These are phyloP conservation scores for Saccostrea glomerata DNA, from an alignment of 1,140 invertebrate genomes.

Conservation along the genomic window DNA sequence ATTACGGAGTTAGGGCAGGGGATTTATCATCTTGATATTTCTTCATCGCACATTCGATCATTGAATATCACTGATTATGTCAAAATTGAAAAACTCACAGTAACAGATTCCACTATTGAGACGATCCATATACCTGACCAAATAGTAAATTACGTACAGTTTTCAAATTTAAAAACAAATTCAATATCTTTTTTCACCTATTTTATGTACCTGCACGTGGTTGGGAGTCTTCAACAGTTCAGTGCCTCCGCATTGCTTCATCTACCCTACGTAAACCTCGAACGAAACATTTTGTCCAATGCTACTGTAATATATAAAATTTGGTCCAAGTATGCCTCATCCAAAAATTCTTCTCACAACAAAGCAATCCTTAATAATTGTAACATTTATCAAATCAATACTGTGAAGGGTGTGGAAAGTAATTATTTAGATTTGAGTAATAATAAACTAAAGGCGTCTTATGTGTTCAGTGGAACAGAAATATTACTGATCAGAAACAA, in stretches of 20 bases:
- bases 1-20: neutral
- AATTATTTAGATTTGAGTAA: neutral
- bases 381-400: neutral
- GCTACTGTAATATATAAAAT: neutral
- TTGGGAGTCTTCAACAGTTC: neutral
- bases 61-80: neutral
- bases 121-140: neutral
- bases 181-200: neutral
- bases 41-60: neutral
- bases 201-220: neutral
- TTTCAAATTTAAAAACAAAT: neutral
- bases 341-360: neutral
- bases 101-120: neutral
- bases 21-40: conserved; percentile 6
- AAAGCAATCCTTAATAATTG: neutral
- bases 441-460: neutral
- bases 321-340: neutral
- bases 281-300: neutral
- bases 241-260: neutral
- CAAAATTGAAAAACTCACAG: neutral
- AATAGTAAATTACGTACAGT: neutral
- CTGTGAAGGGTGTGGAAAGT: neutral
- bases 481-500: neutral
- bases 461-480: neutral
- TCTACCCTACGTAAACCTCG: neutral